These are phyloP conservation scores for Anastatus disparis DNA, from an alignment of 1,140 invertebrate species.

Conservation along the genomic window DNA sequence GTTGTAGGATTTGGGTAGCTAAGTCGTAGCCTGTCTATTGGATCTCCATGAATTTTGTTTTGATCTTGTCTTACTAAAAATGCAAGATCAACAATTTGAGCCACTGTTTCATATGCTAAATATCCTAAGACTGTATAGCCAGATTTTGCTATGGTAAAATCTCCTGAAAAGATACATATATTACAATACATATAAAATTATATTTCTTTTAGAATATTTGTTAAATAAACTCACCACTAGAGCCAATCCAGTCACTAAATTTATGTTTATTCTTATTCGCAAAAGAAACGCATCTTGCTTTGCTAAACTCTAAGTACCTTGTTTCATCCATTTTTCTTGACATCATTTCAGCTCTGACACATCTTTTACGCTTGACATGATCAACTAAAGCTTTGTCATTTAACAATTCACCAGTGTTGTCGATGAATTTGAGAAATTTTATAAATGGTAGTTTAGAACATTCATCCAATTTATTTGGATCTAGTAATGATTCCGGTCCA, in stretches of 20 bases:
- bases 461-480: constrained; percentile 40
- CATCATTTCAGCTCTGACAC: constrained; percentile 60
- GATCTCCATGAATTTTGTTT: constrained; percentile 66
- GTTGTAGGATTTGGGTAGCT: constrained; percentile 63
- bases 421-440: constrained; percentile 53
- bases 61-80: constrained; percentile 73
- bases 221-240: constrained; percentile 49
- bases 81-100: constrained; percentile 74
- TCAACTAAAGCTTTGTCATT: constrained; percentile 53
- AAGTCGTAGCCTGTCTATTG: constrained; percentile 62
- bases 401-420: constrained; percentile 62
- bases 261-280: constrained; percentile 65
- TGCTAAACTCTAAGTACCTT: constrained; percentile 64
- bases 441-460: constrained; percentile 46
- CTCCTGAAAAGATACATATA: constrained; percentile 50
- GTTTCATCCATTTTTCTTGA: constrained; percentile 59
- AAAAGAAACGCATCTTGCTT: constrained; percentile 68
- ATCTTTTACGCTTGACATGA: constrained; percentile 58
- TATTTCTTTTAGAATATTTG: constrained; percentile 10
- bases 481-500: constrained; percentile 32
- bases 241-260: constrained; percentile 67
- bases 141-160: constrained; percentile 66
- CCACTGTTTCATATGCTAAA: constrained; percentile 76
- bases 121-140: constrained; percentile 72
- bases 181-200: constrained; percentile 19